Conservation (phyloP, 2,797 vertebrate genomes). For the Pseudochirops corinnae region DNA sequence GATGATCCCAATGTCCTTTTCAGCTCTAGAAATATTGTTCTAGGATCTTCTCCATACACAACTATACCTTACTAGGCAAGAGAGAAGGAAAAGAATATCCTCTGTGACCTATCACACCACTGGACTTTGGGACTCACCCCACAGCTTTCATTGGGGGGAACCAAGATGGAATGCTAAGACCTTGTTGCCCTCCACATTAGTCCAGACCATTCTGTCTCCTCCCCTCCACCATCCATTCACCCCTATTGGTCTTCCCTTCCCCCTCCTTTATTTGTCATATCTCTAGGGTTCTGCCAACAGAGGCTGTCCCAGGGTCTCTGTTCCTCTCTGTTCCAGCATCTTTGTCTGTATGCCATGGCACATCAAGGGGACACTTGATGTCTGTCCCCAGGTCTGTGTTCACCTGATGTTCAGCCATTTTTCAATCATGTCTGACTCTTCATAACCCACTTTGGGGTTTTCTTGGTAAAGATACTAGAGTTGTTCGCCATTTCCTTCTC, state of each 20-base stretch:
- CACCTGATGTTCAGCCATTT: not conserved
- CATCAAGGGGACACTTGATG: not conserved
- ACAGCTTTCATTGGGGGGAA: not conserved
- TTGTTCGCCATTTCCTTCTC: not conserved
- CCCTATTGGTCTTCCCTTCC: not conserved
- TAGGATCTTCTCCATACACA: not conserved
- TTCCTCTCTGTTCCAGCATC: not conserved
- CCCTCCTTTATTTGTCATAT: not conserved
- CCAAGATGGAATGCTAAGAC: not conserved
- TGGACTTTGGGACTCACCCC: not conserved
- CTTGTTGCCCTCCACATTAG: not conserved
- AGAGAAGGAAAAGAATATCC: not conserved
- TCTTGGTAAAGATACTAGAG: not conserved
- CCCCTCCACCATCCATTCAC: not conserved
- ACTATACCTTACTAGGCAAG: not conserved
- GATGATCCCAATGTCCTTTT: not conserved
- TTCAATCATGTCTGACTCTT: not conserved
- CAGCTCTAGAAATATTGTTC: not conserved
- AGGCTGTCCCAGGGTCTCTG: not conserved
- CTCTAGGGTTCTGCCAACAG: not conserved
- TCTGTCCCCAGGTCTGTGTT: not conserved
- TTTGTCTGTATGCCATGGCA: not conserved
- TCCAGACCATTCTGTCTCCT: not conserved
- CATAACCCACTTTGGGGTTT: not conserved
- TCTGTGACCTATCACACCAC: not conserved